phyloP scores from a whole-genome alignment of 1,140 invertebrate genomes.

The Drosophila lini region DNA sequence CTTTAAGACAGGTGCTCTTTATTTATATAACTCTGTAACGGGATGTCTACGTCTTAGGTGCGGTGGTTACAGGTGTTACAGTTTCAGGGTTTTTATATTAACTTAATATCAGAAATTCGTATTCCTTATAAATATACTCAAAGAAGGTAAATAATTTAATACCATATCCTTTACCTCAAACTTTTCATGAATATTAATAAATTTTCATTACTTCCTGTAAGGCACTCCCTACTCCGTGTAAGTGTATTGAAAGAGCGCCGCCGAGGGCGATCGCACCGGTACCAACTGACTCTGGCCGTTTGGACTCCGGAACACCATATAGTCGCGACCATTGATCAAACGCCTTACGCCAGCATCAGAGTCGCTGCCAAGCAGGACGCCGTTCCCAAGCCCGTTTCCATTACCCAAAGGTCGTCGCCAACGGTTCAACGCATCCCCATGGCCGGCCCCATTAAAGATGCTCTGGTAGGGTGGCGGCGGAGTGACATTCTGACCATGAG shows the following conservation, averaged over 20 bases:
- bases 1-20: slow-evolving; percentile 11
- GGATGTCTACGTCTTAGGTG: slow-evolving; percentile 34
- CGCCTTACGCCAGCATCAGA: slow-evolving; percentile 79
- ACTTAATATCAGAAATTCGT: background rate
- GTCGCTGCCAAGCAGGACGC: slow-evolving; percentile 38
- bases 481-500: slow-evolving; percentile 54
- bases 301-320: slow-evolving; percentile 87
- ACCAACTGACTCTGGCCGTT: slow-evolving; percentile 88
- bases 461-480: slow-evolving; percentile 86
- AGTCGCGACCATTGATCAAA: slow-evolving; percentile 90
- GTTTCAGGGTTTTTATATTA: background rate
- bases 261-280: slow-evolving; percentile 89
- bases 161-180: background rate
- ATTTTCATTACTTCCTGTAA: background rate
- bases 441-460: slow-evolving; percentile 58
- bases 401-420: slow-evolving; percentile 84
- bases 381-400: slow-evolving; percentile 41
- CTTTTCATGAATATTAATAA: background rate
- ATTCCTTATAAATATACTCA: background rate
- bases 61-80: slow-evolving; percentile 9
- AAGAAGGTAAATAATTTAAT: background rate
- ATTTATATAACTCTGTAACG: slow-evolving; percentile 10
- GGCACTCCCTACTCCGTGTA: slow-evolving; percentile 71
- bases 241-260: slow-evolving; percentile 88
- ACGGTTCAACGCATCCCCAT: slow-evolving; percentile 31